Evolutionary conservation across 1,140 invertebrate genomes (phyloP).

Genomic region (Agrypnia vestita): DNA sequence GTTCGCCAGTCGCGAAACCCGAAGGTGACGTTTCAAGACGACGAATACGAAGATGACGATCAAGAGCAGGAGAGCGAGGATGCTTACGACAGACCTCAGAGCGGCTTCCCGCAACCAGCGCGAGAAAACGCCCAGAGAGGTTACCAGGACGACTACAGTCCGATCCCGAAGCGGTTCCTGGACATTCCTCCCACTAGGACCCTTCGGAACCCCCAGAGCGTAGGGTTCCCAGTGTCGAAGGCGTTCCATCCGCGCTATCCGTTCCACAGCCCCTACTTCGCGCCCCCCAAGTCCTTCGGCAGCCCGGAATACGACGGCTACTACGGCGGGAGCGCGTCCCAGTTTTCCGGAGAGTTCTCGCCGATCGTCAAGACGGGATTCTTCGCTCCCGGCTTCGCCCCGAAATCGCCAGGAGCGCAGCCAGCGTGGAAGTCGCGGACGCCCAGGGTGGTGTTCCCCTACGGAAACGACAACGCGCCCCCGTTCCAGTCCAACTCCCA

Average conservation of each 20-base stretch:
- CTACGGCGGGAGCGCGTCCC: constrained; percentile 64
- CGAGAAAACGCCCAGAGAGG: constrained; percentile 25
- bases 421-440: constrained; percentile 71
- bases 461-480: constrained; percentile 64
- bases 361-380: constrained; percentile 65
- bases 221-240: constrained; percentile 35
- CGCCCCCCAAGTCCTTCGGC: constrained; percentile 55
- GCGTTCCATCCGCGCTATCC: constrained; percentile 53
- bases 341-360: constrained; percentile 59
- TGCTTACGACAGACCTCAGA: not conserved
- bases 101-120: constrained; percentile 1
- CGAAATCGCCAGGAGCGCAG: constrained; percentile 39
- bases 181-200: constrained; percentile 16
- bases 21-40: constrained; percentile 51
- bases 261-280: constrained; percentile 49
- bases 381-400: constrained; percentile 57
- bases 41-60: constrained; percentile 44
- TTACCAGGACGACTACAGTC: constrained; percentile 43
- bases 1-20: constrained; percentile 9
- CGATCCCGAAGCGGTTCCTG: not conserved
- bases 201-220: constrained; percentile 18
- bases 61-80: constrained; percentile 26
- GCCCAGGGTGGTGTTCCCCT: constrained; percentile 75
- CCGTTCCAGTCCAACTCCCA: constrained; percentile 71
- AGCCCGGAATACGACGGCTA: constrained; percentile 66